Conservation (phyloP, 2,113 vertebrate genomes). For the Triplophysa rosa region DNA sequence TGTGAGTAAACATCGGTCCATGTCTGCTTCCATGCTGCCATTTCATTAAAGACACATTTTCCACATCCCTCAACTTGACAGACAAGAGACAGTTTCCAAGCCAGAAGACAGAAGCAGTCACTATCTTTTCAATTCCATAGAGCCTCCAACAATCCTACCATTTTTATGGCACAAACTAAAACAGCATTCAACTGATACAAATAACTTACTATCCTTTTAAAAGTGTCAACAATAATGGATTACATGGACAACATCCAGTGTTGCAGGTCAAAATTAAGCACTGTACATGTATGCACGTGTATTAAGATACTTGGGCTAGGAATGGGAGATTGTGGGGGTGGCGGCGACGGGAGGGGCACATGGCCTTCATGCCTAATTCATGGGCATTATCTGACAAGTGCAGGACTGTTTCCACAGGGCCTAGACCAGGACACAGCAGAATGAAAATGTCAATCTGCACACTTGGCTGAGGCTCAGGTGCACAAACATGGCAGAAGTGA, state of each 20-base stretch:
- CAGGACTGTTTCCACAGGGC: conserved; percentile 54
- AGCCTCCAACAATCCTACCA: background rate
- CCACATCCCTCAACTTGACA: conserved; percentile 56
- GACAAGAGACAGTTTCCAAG: conserved; percentile 46
- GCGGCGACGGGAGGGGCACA: conserved; percentile 44
- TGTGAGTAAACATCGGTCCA: conserved; percentile 53
- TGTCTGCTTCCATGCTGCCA: conserved; percentile 52
- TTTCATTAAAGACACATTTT: conserved; percentile 60
- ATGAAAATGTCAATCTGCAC: conserved; percentile 62
- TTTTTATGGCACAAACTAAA: too few species aligned
- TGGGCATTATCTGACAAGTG: conserved; percentile 62
- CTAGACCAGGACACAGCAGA: conserved; percentile 33
- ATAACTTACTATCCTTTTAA: background rate
- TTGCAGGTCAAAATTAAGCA: conserved; percentile 4
- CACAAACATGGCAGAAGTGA: conserved; percentile 48
- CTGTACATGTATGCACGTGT: background rate
- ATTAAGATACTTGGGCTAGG: background rate
- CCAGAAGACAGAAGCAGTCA: background rate
- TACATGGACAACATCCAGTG: conserved; percentile 6
- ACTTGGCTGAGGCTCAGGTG: conserved; percentile 54
- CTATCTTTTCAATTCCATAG: background rate
- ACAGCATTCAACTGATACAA: background rate
- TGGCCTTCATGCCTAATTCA: conserved; percentile 68
- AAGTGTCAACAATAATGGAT: background rate
- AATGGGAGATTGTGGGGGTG: conserved; percentile 11